phyloP scores from a whole-genome alignment of 2,797 vertebrate species.

The Spheniscus humboldti region DNA sequence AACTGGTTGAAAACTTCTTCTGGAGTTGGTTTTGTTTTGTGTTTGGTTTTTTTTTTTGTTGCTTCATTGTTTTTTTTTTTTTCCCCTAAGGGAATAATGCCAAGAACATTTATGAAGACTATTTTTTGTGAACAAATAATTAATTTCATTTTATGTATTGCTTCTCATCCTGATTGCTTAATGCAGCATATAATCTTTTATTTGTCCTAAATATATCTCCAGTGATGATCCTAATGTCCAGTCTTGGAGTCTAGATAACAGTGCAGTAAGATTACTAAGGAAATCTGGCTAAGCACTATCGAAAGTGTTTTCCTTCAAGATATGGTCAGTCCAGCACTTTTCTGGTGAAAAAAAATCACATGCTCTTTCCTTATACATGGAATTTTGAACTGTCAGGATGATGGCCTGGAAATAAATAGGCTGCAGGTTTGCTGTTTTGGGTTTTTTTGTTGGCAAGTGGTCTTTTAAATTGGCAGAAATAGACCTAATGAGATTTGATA shows the following conservation, averaged over 20 bases:
- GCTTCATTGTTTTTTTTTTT: neutral
- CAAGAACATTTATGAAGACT: neutral
- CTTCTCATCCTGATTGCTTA: neutral
- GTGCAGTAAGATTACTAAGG: neutral
- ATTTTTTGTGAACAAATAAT: neutral
- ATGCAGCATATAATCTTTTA: neutral
- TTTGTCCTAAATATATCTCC: neutral
- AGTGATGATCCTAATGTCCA: neutral
- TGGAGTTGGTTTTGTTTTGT: accelerated
- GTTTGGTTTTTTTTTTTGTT: no score
- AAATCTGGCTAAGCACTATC: neutral
- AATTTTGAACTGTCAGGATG: neutral
- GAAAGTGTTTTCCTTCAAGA: neutral
- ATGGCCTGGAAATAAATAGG: neutral
- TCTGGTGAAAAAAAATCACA: neutral
- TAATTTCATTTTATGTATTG: neutral
- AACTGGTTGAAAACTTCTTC: neutral
- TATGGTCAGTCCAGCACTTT: neutral
- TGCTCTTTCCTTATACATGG: neutral
- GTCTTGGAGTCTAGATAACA: neutral
- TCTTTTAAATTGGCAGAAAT: neutral
- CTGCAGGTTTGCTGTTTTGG: neutral
- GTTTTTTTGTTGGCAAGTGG: neutral
- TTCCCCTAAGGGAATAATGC: neutral
- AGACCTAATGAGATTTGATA: neutral